Evolutionary conservation across 1,140 invertebrate species (phyloP), one percentile per base, ranked within the genome.

Genomic region (Tigriopus japonicus): DNA sequence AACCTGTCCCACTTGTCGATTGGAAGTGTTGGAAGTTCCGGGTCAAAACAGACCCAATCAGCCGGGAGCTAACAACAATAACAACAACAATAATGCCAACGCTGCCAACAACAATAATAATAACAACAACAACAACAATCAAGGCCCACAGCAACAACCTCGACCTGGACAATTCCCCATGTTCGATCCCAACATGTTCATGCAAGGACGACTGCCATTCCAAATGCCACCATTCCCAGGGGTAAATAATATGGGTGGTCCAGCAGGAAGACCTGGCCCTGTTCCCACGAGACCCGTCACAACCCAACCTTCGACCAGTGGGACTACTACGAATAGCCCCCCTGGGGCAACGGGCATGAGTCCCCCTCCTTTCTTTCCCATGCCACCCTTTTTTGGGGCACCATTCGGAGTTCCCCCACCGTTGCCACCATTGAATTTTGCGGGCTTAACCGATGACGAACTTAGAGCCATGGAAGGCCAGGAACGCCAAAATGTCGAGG

Each of bases 1-100:
- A 75, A 99, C 95, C 0, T 99, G 96, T 73, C 96, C 96, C 6
- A 99, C 95, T 0, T 99, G 96, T 73, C 80, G 96, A 17, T 21
- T 21, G n/a, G 59, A 54, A 6, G 43, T 61, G 2, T 7, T 35
- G 2, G 24, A 53, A 42, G 19, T 12, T 12, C 21, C 51, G 1
- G 15, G 14, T 2, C 15, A 15, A 6, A 28, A 24, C 10, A 3
- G 45, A 54, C 49, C 52, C 12, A 15, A 28, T 42, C 28, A 5
- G 56, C 24, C 13, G 3, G 23, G 40, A 1, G n/a, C 7, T 41
- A 58, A 42, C 56, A 28, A 15, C 12, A 19, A 14, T 45, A 19
- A 19, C 24, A 61, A 61, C 23, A 53, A 40, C 49, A 61, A 41
- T 10, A 51, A 53, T 15, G 21, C 13, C 10, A 62, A 45, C 21